Evolutionary conservation across 1,140 invertebrate genomes (phyloP), one percentile per base, ranked within the genome.

Genomic region (Zaprionus ornatus): DNA sequence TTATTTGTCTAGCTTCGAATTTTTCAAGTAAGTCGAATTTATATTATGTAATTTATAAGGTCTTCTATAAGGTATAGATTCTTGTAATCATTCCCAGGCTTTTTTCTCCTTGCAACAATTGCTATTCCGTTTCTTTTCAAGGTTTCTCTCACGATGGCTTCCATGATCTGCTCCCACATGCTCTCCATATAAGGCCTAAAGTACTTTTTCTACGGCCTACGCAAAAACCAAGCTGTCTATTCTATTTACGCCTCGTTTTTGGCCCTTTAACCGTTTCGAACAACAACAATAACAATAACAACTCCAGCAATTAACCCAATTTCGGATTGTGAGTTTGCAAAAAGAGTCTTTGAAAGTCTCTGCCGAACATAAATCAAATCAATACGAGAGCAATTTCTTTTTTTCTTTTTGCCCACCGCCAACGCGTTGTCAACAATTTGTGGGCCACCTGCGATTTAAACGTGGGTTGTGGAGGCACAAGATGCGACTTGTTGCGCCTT

Each of bases 241-340:
- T 55, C 54, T 62, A 32, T 70, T 70, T 32, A 63, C 9, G 27
- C 9, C 35, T 42, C 45, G 29, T 27, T 23, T 69, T 48, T 37
- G 60, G 74, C 69, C 56, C 67, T 70, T 73, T 72, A 66, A 64
- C 57, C 19, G 69, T 69, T 82, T 73, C 56, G 45, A 69, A 70
- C 42, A 35, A 64, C 74, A 32, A 32, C 29, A 54, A 74, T 32
- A 10, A 32, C 29, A 32, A 32, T 29, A 29, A 64, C 74, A 54
- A 77, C 56, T 37, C 35, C 37, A 60, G 45, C 82, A 87, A 86
- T 86, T 88, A 88, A 88, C 84, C 80, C 77, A 87, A 87, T 86
- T 82, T 73, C 37, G 35, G 70, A 80, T 77, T 77, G 80, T 75
- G 72, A 75, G 56, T 77, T 74, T 73, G 75, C 81, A 77, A 82